Conservation (phyloP, 1,140 invertebrate species). For the Drosophila asahinai region DNA sequence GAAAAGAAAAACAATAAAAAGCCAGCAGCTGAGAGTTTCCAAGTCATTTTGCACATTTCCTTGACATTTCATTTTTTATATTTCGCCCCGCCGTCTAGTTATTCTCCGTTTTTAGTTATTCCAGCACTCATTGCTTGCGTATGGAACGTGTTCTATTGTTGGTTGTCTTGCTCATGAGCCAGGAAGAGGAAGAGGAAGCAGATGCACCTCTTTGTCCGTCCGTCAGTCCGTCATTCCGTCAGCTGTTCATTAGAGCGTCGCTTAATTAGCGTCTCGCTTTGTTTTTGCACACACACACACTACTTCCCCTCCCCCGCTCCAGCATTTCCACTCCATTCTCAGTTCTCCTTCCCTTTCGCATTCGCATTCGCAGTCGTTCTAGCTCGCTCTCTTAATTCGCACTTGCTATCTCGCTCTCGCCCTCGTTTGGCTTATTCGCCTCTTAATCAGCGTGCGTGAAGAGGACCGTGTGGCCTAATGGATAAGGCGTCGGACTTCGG, state of each 20-base stretch:
- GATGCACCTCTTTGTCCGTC: slow-evolving; percentile 44
- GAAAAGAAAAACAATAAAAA: slow-evolving; percentile 13
- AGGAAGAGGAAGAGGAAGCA: slow-evolving; percentile 45
- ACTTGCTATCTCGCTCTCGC: slow-evolving; percentile 7
- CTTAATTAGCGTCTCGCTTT: slow-evolving; percentile 76
- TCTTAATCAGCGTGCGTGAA: slow-evolving; percentile 4
- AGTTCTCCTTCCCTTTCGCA: slow-evolving; percentile 23
- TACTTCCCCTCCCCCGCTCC: slow-evolving; percentile 5
- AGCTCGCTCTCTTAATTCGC: background rate
- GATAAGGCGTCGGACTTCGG: slow-evolving; percentile 75
- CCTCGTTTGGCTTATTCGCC: slow-evolving; percentile 3
- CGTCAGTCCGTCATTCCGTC: slow-evolving; percentile 39
- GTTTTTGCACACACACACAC: slow-evolving; percentile 41
- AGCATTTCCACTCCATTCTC: background rate
- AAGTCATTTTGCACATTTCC: slow-evolving; percentile 82
- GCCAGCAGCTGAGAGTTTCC: slow-evolving; percentile 52
- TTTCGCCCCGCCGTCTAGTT: slow-evolving; percentile 35
- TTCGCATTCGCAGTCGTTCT: slow-evolving; percentile 12
- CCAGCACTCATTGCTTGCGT: slow-evolving; percentile 37
- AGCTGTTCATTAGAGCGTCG: slow-evolving; percentile 75
- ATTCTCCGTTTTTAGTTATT: slow-evolving; percentile 32
- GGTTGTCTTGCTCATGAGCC: slow-evolving; percentile 26
- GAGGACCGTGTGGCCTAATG: slow-evolving; percentile 72
- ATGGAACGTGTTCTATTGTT: slow-evolving; percentile 47
- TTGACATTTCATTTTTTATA: slow-evolving; percentile 76